Base-by-base conservation (phyloP, 2,888 invertebrate species). In the Adineta ricciae region DNA sequence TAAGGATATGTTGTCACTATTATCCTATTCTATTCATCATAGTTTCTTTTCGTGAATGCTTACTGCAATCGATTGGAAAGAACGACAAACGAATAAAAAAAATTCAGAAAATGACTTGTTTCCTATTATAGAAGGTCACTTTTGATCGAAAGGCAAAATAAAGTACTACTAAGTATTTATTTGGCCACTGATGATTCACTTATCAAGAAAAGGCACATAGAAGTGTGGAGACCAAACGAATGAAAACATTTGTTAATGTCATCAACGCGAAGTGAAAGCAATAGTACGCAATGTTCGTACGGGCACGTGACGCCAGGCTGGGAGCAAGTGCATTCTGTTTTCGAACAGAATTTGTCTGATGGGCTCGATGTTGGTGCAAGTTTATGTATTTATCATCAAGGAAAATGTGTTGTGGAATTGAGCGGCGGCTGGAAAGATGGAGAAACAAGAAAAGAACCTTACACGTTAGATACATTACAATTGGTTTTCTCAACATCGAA, bases 341-440 rank as follows among this genome's bases (percentile, higher is more conserved):
- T n/a, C 86, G 91, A 90, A 83, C 85, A 88, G 16, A 90, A 89
- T 86, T 87, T 90, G 50, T 87, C 88, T 36, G 87, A 86, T 73
- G 89, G 89, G 19, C 83, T 88, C 32, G 91, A 91, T 86, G 88
- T 88, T 84, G 91, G 91, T 8, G 90, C 90, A 5, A 89, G 89
- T 83, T 89, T 91, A 87, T 90, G 91, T 19, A 91, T 90, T 8
- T 91, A 91, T 86, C 89, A 90, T 87, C 88, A 88, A 86, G 91
- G 90, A 36, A 87, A 90, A 84, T 87, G 89, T 50, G 91, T 91
- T 9, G 90, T 91, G 5, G 90, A 91, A 86, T 86, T 91, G 46
- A 90, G 90, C 89, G 91, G 90, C 41, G 91, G 91, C 41, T 89
- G 88, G 86, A 90, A 90, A 11, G 90, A 91, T 87, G 85, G 87